phyloP scores from a whole-genome alignment of 2,113 vertebrate species.

The Ariopsis seemanni region DNA sequence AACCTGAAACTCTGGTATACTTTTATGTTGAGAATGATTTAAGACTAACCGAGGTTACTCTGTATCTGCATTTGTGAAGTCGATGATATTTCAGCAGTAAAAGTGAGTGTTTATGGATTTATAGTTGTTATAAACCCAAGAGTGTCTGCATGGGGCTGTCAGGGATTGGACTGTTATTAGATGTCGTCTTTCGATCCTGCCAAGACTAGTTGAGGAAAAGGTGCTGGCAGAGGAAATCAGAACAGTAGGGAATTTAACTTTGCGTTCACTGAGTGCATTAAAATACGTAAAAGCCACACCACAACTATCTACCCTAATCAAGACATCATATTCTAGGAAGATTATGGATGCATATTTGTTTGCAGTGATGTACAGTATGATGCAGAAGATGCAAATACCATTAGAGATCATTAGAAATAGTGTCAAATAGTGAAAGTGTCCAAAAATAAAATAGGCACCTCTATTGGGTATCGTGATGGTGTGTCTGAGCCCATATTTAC shows the following conservation, averaged over 20 bases:
- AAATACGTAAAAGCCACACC: background rate
- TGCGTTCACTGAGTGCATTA: conserved; percentile 1
- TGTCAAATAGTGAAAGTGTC: background rate
- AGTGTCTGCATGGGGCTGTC: conserved; percentile 33
- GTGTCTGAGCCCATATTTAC: background rate
- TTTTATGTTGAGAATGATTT: background rate
- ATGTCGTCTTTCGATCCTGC: conserved; percentile 30
- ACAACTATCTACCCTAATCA: background rate
- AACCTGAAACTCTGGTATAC: background rate
- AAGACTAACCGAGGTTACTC: conserved; percentile 16
- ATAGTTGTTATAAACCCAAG: conserved; percentile 34
- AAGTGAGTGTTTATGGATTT: conserved; percentile 40
- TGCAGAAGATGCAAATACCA: background rate
- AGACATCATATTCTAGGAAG: background rate
- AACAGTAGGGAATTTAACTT: conserved; percentile 18
- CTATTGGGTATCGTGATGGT: background rate
- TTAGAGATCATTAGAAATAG: background rate
- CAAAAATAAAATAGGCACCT: background rate
- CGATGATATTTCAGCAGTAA: conserved; percentile 27
- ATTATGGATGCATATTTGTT: background rate
- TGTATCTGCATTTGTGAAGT: conserved; percentile 17
- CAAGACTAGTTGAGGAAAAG: conserved; percentile 6
- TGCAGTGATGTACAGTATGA: too few relatives aligned
- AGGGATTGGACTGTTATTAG: conserved; percentile 23
- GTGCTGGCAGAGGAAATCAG: background rate